Percentiles rank a stretch among this genome's conserved stretches.
phyloP scores from a whole-genome alignment of 2,888 invertebrate genomes.

The Acleris emargana region DNA sequence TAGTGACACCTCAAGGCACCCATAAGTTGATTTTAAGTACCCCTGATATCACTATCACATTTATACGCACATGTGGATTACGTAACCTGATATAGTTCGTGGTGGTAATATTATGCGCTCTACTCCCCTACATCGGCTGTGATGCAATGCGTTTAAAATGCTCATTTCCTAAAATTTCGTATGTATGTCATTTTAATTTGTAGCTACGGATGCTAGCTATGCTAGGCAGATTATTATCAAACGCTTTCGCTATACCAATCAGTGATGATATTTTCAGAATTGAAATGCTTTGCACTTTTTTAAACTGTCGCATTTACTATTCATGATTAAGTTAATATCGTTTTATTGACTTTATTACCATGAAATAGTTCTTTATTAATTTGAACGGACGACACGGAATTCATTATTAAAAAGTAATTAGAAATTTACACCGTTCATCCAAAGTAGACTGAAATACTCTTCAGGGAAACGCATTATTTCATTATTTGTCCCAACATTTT shows the following conservation, averaged over 20 bases:
- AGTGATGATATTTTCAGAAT: conserved; percentile 2
- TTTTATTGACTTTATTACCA: no score
- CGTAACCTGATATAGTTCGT: conserved; percentile 53
- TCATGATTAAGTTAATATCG: no score
- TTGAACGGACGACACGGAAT: no score
- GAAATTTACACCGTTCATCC: no score
- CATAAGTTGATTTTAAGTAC: conserved; percentile 35
- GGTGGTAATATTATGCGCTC: conserved; percentile 47
- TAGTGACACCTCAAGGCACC: conserved; percentile 29
- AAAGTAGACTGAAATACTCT: no score
- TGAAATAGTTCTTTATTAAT: no score
- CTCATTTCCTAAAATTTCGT: conserved; percentile 39
- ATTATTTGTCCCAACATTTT: no score
- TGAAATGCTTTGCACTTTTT: neutral
- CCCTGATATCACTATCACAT: conserved; percentile 44
- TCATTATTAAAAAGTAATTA: no score
- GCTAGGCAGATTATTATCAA: conserved; percentile 16
- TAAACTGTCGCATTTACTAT: neutral
- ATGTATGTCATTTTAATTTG: conserved; percentile 33
- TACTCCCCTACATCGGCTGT: conserved; percentile 57
- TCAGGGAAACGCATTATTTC: no score
- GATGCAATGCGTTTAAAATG: conserved; percentile 51
- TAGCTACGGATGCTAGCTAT: conserved; percentile 16
- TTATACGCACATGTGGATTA: conserved; percentile 41
- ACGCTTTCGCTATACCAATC: conserved; percentile 2